Base-by-base conservation (phyloP, 2,113 vertebrate species). In the Monopterus albus region DNA sequence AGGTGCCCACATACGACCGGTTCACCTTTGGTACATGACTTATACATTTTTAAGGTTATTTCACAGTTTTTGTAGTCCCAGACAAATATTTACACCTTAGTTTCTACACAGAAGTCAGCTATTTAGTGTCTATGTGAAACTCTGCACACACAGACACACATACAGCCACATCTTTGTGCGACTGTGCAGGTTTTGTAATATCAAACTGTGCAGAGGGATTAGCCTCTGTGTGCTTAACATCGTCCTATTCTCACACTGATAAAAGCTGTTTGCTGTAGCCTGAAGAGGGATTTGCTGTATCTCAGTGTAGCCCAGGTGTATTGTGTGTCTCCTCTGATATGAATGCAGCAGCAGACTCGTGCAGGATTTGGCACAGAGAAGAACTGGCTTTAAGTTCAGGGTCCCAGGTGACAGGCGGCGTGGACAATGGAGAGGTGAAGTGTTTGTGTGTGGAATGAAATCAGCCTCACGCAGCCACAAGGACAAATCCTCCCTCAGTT, bases 261-360 rank as follows among this genome's bases (percentile, higher is more conserved):
- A 56, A 75, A 61, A 71, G 78, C 60, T 33, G 71, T 65, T 65
- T 80, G 59, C 58, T 47, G 46, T 31, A 17, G 20, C 47, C 58
- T 55, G 59, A 58, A 35, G 13, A 18, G 33, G 65, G 65, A 81
- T 65, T 75, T 65, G 57, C 53, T 50, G 47, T 49, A 63, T 74
- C 64, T 58, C 40, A 63, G 58, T 49, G 69, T 31, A 50, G 59
- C 77, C 67, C 55, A 26, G 55, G 56, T 20, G 0, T 46, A 40
- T 33, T 56, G 69, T 62, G 56, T 39, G 50, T 23, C 6, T 60
- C 33, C 47, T 55, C 35, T 29, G 68, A 65, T 59, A 13, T 53
- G 67, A 52, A 52, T 28, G 52, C 40, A 13, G 3, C 0, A 13
- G 36, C 38, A 17, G 21, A 47, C 38, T 47, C 59, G 2, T 42